Evolutionary conservation across 92 coral and sea anemone species (phyloP).

Genomic region (Anthopleura xanthogrammica): DNA sequence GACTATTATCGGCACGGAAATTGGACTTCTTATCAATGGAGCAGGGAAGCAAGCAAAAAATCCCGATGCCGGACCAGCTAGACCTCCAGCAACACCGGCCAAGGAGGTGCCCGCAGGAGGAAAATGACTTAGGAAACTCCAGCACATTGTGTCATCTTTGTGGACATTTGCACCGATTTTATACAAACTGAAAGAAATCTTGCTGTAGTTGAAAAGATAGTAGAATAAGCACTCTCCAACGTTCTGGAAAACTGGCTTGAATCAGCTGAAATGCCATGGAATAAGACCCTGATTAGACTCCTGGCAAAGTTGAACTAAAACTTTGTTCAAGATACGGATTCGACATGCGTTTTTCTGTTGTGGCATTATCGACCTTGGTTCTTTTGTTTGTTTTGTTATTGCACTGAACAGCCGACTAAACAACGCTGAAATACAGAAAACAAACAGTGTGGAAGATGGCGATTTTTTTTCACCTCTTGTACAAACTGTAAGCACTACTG

Average conservation of each 20-base stretch:
- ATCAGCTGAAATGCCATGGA: neutral
- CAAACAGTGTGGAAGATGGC: neutral
- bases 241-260: neutral
- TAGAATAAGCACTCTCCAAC: neutral
- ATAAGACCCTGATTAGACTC: neutral
- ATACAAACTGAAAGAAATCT: neutral
- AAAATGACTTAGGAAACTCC: constrained; percentile 24
- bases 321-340: neutral
- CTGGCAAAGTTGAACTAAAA: neutral
- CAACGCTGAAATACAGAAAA: neutral
- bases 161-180: constrained; percentile 37
- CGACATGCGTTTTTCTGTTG: too few relatives aligned
- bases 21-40: constrained; percentile 57
- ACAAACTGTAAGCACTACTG: neutral
- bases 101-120: constrained; percentile 17
- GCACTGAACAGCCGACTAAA: neutral
- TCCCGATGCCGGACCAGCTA: neutral
- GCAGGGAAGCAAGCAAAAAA: constrained; percentile 12
- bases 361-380: neutral
- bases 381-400: neutral
- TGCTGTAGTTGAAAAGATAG: neutral
- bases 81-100: constrained; percentile 31
- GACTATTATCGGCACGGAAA: constrained; percentile 39
- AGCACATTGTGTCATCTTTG: constrained; percentile 8
- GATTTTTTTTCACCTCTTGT: neutral